Evolutionary conservation across 2,888 invertebrate species (phyloP), one percentile per base, ranked within the genome.

Genomic region (Cephus nigrinus): DNA sequence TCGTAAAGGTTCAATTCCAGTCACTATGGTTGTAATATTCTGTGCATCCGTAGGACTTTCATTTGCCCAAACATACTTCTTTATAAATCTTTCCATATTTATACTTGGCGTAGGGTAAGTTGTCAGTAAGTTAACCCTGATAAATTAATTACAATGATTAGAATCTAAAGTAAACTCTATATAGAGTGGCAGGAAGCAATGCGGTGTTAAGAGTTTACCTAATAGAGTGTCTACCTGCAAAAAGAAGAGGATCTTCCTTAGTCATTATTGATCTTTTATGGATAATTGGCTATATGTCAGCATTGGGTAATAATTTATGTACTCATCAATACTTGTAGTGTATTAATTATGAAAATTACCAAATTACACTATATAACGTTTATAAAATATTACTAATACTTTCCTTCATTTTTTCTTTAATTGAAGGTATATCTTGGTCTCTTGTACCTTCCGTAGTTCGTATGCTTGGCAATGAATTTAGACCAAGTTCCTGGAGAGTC

Each of bases 401-500:
- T 31, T n/a, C 4, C 9, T 55, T 55, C 15, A 40, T 15, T 40
- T 15, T 40, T 55, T 55, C 3, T 55, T 23, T 23, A 23, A 32
- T 75, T 74, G 36, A 40, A 89, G 89, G 84, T n/a, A 69, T 87
- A 9, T 84, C 86, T 12, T 89, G 89, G 89, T 77, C 82, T 36
- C 35, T 88, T 72, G 82, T 86, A 36, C 89, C 90, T 11, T 86
- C 88, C 32, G 81, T 88, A 15, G 76, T 88, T 23, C 82, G 79
- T 68, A 81, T 84, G 77, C 80, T 89, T 82, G 84, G 82, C 76
- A 82, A 85, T 33, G 81, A 84, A 79, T 88, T 90, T 79, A 86
- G 89, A 78, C 84, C 91, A 15, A 88, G 91, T 68, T 91, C 92
- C 12, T 93, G 93, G 93, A 86, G 93, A 78, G 86, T 92, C 69